Conservation (phyloP, 2,888 invertebrate species). For the Callyntrura guangdongensis region DNA sequence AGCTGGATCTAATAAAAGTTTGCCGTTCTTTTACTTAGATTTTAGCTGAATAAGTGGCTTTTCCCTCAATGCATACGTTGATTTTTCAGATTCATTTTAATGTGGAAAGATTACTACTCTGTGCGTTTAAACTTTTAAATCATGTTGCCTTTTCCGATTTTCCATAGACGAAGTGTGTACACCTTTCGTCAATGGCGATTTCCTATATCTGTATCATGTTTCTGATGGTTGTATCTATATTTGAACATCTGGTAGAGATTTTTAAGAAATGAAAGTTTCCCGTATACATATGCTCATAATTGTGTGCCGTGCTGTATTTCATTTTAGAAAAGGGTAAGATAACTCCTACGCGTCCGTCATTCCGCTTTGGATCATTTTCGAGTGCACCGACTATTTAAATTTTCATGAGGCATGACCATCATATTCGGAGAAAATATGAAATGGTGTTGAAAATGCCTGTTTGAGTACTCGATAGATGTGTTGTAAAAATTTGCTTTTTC, state of each 20-base stretch:
- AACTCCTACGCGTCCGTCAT: background rate
- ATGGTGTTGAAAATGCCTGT: background rate
- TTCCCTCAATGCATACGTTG: background rate
- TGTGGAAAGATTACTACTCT: background rate
- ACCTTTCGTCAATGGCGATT: no score
- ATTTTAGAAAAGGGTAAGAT: background rate
- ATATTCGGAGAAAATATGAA: background rate
- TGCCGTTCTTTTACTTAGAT: conserved; percentile 10
- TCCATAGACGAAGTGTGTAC: no score
- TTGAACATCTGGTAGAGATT: conserved; percentile 15
- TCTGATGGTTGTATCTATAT: background rate
- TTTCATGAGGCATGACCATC: conserved; percentile 11
- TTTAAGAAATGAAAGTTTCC: background rate
- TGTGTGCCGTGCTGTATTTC: background rate
- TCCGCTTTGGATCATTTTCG: background rate
- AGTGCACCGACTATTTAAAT: background rate
- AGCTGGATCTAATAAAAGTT: no score
- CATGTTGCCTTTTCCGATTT: no score
- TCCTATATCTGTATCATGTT: background rate
- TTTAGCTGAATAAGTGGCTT: conserved; percentile 31
- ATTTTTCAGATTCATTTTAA: background rate
- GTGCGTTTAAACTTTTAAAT: no score
- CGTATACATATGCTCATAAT: no score
- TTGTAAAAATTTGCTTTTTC: no score
- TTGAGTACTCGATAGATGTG: background rate